Base-by-base conservation (phyloP, 2,888 invertebrate genomes). In the Antitype chi region DNA sequence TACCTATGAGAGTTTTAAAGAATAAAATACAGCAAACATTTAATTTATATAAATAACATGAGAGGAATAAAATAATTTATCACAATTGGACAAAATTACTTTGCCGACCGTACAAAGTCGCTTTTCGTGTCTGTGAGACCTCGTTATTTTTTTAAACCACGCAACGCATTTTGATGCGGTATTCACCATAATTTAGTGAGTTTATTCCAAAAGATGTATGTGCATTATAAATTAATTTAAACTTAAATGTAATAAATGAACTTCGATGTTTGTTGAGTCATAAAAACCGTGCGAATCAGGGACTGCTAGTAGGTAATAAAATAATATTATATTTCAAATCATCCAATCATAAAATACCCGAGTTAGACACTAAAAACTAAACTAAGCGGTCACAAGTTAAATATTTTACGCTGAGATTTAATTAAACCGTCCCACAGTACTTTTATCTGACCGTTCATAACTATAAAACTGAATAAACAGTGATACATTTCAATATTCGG, bases 361-460 rank as follows among this genome's bases (percentile, higher is more conserved):
- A 38, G 28, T 32, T 4, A 25, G 1, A 43, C 20, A 15, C 28
- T 59, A 43, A 49, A 53, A 68, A 72, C 52, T 25, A 49, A 71
- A 63, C 49, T 11, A 47, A 47, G 15, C 60, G 53, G 55, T 17
- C 57, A 59, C 57, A 70, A 71, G 28, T 55, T 25, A 52, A 55
- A 82, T 82, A 81, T 74, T 82, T 63, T 49, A 78, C 28, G 23
- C 15, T 0, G 4, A 59, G 38, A 53, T 82, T 81, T 78, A 82
- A 82, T 81, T 82, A 74, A 82, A 73, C 17, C 28, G 7, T 32
- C 55, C 66, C 20, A 77, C 43, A 25, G 38, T 28, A 17, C 57
- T 55, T 81, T 81, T 82, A 82, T 76, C 53, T 69, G 23, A 55
- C n/a, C 25, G 9, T 70, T 70, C 57, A 43, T 81, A 67, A 23